Evolutionary conservation across 2,888 invertebrate genomes (phyloP), one percentile per base, ranked within the genome.

Genomic region (Cephus rjabovi): DNA sequence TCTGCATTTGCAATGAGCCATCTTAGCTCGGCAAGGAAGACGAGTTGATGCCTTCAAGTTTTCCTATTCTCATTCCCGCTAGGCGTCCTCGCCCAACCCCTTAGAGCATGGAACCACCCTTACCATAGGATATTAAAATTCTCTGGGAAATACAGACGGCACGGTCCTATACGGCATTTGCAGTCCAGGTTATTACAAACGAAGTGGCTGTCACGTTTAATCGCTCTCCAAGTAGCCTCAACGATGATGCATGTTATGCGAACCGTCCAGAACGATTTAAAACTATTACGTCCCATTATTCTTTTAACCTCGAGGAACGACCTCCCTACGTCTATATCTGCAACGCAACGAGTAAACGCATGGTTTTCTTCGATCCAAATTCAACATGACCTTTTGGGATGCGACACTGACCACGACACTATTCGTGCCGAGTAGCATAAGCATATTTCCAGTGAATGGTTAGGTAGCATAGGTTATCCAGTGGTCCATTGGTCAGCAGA

Each of bases 401-500:
- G 56, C 56, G 56, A 56, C 56, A 56, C 56, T 56, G 56, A 56
- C 56, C 56, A 9, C 56, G 56, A 56, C 56, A 56, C 23, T 23
- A 56, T 56, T 56, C 56, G 56, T 56, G 56, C 56, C 56, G 56
- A 56, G 56, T 56, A 34, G 31, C 71, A 88, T 89, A 88, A 89
- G 89, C 89, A 89, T 89, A 90, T 89, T 89, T 89, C 85, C 85
- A 87, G 84, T 83, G 84, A 85, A 87, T 85, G 87, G 86, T 84
- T 84, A 87, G 87, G 86, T 86, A 86, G 87, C 87, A 87, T 85
- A 85, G 87, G 88, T 89, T 87, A 88, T 89, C 88, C 87, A 86
- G 86, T 86, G 89, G 87, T 86, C 88, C 89, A 88, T 88, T 90
- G 90, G 90, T 89, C 88, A 89, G 84, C 86, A 83, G 83, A 85